Percentiles rank a stretch among this genome's conserved stretches.
phyloP scores from a whole-genome alignment of 1,140 invertebrate species.

The Lasioglossum baleicum region DNA sequence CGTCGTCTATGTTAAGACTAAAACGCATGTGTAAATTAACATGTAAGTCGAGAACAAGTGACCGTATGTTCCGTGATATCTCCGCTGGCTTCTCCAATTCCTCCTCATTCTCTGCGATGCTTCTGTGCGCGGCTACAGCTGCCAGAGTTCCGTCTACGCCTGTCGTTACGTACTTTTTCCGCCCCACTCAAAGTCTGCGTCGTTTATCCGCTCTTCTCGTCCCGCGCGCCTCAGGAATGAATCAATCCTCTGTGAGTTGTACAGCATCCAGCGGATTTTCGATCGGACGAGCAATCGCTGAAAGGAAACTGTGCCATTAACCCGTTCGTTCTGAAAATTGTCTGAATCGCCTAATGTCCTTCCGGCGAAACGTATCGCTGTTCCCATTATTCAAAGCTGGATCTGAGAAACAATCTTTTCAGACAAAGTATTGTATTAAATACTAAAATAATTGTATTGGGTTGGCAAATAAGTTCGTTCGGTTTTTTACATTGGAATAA shows the following conservation, averaged over 20 bases:
- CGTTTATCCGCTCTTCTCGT: conserved; percentile 13
- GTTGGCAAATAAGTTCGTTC: too few species aligned
- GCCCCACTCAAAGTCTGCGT: conserved; percentile 13
- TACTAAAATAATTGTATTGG: too few species aligned
- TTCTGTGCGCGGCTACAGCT: conserved; percentile 24
- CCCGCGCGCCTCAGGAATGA: conserved; percentile 50
- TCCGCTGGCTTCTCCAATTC: conserved; percentile 1
- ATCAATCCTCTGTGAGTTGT: conserved; percentile 55
- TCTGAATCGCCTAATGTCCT: too few species aligned
- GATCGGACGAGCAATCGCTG: conserved; percentile 32
- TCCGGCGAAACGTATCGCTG: too few species aligned
- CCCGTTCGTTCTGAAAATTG: too few species aligned
- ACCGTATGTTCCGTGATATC: conserved; percentile 59
- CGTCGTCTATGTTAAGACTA: too few species aligned
- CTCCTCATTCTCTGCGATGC: conserved; percentile 14
- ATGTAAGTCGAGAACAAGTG: conserved; percentile 59
- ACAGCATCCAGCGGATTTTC: conserved; percentile 50
- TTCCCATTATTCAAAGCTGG: too few species aligned
- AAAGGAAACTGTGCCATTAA: conserved; percentile 7
- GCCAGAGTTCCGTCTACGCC: conserved; percentile 17
- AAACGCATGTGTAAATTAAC: conserved; percentile 26
- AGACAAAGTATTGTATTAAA: too few species aligned
- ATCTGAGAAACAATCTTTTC: too few species aligned
- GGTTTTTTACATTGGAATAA: too few species aligned
- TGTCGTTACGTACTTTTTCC: conserved; percentile 35